Evolutionary conservation across 2,888 invertebrate genomes (phyloP).

Genomic region (Urechis unicinctus): DNA sequence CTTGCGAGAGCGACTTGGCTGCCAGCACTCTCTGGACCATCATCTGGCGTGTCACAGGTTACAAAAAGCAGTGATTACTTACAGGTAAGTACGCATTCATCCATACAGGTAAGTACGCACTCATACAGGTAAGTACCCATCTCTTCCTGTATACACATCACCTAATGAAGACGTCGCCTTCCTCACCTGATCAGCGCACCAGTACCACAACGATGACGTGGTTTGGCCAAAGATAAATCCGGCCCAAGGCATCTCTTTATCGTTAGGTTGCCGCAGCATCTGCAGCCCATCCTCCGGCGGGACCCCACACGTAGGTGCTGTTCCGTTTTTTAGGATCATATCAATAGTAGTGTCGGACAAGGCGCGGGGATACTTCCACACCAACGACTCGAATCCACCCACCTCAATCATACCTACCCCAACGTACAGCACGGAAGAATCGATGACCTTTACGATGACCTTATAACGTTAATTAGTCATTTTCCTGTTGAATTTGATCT

Average conservation of each 20-base stretch:
- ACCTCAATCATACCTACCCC: not conserved
- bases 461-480: no score
- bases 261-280: slow-evolving; percentile 49
- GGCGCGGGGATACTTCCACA: slow-evolving; percentile 47
- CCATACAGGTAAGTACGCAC: no score
- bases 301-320: slow-evolving; percentile 34
- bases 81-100: no score
- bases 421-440: not conserved
- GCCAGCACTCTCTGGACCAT: slow-evolving; percentile 4
- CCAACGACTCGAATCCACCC: slow-evolving; percentile 3
- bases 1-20: not conserved
- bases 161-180: no score
- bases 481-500: no score
- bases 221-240: slow-evolving; percentile 55
- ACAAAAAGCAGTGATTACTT: no score
- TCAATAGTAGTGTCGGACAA: slow-evolving; percentile 32
- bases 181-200: slow-evolving; percentile 53
- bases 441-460: no score
- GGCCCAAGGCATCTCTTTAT: slow-evolving; percentile 55
- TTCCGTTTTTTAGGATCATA: not conserved
- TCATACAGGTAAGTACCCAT: no score
- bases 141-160: no score
- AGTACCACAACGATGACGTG: slow-evolving; percentile 55
- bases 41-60: slow-evolving; percentile 3
- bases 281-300: slow-evolving; percentile 49